phyloP scores from a whole-genome alignment of 2,797 vertebrate genomes.

The Chanos chanos region DNA sequence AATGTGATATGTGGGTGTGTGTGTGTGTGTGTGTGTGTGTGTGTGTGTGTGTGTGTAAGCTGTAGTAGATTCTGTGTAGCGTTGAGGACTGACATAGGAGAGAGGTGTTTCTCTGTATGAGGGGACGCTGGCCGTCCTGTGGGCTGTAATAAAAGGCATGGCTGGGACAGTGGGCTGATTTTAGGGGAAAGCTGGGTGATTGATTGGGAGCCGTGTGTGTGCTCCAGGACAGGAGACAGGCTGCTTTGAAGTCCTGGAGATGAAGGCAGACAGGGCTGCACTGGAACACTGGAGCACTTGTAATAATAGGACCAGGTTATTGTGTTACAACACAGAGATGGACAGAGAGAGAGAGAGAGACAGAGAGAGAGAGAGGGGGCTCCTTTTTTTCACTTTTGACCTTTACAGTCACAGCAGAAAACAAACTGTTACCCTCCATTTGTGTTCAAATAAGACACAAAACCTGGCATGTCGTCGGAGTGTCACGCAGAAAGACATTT shows the following conservation, averaged over 20 bases:
- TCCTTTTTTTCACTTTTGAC: constrained; percentile 37
- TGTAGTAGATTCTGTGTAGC: constrained; percentile 36
- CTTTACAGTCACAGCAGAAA: constrained; percentile 26
- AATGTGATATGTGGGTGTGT: constrained; percentile 17
- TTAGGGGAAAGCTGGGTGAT: constrained; percentile 48
- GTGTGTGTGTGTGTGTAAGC: constrained; percentile 22
- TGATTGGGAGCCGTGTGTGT: constrained; percentile 42
- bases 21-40: too few relatives aligned
- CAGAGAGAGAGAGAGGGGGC: constrained; percentile 13
- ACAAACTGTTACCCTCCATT: neutral
- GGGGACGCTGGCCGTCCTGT: constrained; percentile 36
- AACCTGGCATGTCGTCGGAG: too few relatives aligned
- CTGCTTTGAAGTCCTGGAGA: constrained; percentile 58
- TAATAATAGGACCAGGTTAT: constrained; percentile 44
- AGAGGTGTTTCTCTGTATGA: constrained; percentile 31
- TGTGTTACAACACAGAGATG: constrained; percentile 19
- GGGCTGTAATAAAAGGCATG: constrained; percentile 41
- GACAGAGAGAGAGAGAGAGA: neutral
- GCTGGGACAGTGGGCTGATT: constrained; percentile 35
- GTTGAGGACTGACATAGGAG: constrained; percentile 26
- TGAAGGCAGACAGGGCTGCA: constrained; percentile 44
- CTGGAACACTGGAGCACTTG: constrained; percentile 44
- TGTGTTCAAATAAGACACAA: neutral
- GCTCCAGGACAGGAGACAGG: constrained; percentile 41
- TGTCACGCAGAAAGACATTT: too few relatives aligned